A percentile compares a stretch with the other conserved stretches of the same genome.
Conservation (phyloP, 2,888 invertebrate genomes). For the Drosophila neutralis region DNA sequence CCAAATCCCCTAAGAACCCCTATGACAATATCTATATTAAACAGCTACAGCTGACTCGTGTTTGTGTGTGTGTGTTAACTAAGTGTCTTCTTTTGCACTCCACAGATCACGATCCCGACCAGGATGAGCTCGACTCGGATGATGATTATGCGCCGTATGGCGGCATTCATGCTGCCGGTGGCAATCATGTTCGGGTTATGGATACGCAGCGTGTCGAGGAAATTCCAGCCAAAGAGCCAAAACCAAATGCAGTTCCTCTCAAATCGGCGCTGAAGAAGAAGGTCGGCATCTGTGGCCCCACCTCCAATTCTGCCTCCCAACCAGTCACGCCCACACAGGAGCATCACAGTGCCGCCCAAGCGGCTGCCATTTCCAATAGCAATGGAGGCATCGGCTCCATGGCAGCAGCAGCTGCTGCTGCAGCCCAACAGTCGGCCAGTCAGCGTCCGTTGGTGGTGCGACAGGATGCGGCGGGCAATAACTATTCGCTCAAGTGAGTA, state of each 20-base stretch:
- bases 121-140: slow-evolving; percentile 88
- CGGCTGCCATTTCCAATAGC: slow-evolving; percentile 70
- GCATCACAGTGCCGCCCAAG: slow-evolving; percentile 66
- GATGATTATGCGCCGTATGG: slow-evolving; percentile 87
- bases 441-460: slow-evolving; percentile 88
- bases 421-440: slow-evolving; percentile 76
- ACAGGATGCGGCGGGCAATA: slow-evolving; percentile 90
- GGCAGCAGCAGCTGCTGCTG: slow-evolving; percentile 73
- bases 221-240: slow-evolving; percentile 96
- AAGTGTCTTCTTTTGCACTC: background rate
- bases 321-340: slow-evolving; percentile 91
- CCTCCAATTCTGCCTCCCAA: slow-evolving; percentile 73
- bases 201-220: slow-evolving; percentile 95
- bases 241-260: slow-evolving; percentile 95
- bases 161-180: slow-evolving; percentile 84
- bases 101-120: slow-evolving; percentile 86
- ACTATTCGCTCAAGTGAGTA: slow-evolving; percentile 92
- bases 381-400: slow-evolving; percentile 74
- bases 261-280: slow-evolving; percentile 97
- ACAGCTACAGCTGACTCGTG: background rate
- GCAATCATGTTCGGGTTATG: slow-evolving; percentile 86
- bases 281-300: slow-evolving; percentile 79
- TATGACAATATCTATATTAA: background rate
- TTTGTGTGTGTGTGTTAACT: background rate
- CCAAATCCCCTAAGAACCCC: slow-evolving; percentile 7